Conservation (phyloP, 2,113 vertebrate genomes). For the Ibidorhyncha struthersii region DNA sequence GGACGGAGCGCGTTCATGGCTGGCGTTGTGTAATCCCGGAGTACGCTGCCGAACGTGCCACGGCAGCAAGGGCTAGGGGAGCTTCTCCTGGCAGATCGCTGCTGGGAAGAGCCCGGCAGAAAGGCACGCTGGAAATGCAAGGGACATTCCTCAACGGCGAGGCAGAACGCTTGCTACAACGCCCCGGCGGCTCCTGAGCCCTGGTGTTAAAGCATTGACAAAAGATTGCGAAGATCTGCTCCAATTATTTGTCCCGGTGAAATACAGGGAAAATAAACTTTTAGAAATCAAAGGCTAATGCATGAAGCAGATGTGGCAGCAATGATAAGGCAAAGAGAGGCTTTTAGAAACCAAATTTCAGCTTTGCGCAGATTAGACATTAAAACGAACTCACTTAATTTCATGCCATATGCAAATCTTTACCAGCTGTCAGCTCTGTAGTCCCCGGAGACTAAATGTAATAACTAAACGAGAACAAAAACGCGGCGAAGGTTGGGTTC, state of each 20-base stretch:
- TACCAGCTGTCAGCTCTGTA: slow-evolving; percentile 61
- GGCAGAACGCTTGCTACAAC: not conserved
- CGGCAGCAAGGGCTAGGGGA: not conserved
- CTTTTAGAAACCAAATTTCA: not conserved
- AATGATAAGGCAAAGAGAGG: not conserved
- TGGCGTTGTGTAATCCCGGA: not conserved
- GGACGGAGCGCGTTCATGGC: not conserved
- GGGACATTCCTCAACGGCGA: not conserved
- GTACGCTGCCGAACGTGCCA: fast-evolving
- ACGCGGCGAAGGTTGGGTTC: not conserved
- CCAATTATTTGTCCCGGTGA: not conserved
- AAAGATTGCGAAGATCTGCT: not conserved
- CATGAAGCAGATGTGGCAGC: slow-evolving; percentile 25
- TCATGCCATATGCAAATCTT: slow-evolving; percentile 58
- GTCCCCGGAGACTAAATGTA: slow-evolving; percentile 49
- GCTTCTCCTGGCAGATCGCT: fast-evolving
- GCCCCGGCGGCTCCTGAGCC: not conserved
- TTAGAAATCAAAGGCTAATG: not conserved
- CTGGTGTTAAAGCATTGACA: not conserved
- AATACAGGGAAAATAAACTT: not conserved
- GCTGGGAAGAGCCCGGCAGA: not conserved
- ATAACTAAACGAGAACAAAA: not conserved
- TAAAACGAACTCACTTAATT: slow-evolving; percentile 57
- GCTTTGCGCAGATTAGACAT: slow-evolving; percentile 41
- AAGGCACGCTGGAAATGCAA: not conserved